Base-by-base conservation (phyloP, 1,140 invertebrate species). In the Apis laboriosa region DNA sequence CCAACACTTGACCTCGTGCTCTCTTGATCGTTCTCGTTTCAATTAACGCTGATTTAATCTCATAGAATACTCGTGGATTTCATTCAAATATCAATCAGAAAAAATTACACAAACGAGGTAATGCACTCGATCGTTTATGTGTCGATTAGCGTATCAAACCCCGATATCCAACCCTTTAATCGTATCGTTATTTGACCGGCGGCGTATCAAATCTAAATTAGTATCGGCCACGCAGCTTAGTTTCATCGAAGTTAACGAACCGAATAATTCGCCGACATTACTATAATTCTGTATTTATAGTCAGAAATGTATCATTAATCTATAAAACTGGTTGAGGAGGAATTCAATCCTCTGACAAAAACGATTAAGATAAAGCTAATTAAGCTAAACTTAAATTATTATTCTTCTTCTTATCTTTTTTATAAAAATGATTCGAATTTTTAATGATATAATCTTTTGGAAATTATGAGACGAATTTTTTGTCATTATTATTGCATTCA, bases 221-320 rank as follows among this genome's bases (percentile, higher is more conserved):
- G 17, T 19, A 19, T 24, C 51, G 5, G 5, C 9, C 21, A 24
- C 9, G 34, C 60, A 56, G 11, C 56, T 2, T 4, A 1, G 28
- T 56, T 60, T 74, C 56, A 58, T 60, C 34, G 34, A 74, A 60
- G 19, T 60, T 74, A 60, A 56, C 72, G 72, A 74, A 60, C 11
- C 55, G 55, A 43, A 13, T 74, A 74, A 74, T 74, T 74, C 19
- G 13, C 13, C 11, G 19, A 12, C 24, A 24, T 74, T 74, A 74
- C 72, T 56, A 60, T 74, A 60, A 74, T 74, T 74, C 28, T 8
- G 28, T 15, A 74, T 74, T 60, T 74, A 60, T n/a, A 8, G 9
- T 8, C 21, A 67, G 49, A 12, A 74, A 43, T 49, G 34, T 60
- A 43, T 21, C 72, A 17, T 58, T 56, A n/a, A 74, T 74, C 49